phyloP scores from a whole-genome alignment of 2,113 vertebrate species.

The Rousettus leschenaultii region DNA sequence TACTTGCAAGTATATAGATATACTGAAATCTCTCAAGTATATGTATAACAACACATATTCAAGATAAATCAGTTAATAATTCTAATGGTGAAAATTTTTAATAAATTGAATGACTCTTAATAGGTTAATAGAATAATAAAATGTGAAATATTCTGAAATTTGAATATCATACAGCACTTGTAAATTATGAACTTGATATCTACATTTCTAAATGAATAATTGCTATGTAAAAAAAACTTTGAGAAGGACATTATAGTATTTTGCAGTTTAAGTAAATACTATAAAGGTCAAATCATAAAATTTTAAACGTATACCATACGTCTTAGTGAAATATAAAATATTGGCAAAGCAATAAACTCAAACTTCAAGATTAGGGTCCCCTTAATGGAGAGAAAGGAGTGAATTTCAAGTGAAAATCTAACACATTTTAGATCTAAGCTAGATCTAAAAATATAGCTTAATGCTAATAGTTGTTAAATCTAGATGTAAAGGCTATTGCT shows the following conservation, averaged over 20 bases:
- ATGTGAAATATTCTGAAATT: not conserved
- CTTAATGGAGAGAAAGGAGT: not conserved
- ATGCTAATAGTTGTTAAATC: not conserved
- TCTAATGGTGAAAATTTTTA: not conserved
- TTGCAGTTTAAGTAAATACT: not conserved
- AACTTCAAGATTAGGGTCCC: not conserved
- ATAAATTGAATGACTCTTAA: not conserved
- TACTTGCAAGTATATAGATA: not conserved
- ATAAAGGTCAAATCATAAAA: not conserved
- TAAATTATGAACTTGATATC: not conserved
- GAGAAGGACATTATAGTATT: not conserved
- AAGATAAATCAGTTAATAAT: not conserved
- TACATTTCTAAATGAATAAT: not conserved
- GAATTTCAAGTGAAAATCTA: not conserved
- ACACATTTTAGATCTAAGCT: not conserved
- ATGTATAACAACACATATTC: not conserved
- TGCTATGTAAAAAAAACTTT: not conserved
- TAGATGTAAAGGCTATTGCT: not conserved
- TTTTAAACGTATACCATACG: not conserved
- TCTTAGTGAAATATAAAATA: not conserved
- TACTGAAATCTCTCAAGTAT: not conserved
- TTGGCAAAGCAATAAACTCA: not conserved
- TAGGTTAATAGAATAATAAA: not conserved
- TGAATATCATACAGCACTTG: not conserved
- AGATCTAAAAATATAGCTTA: not conserved